Base-by-base conservation (phyloP, 2,113 vertebrate genomes). In the Cottus gobio region DNA sequence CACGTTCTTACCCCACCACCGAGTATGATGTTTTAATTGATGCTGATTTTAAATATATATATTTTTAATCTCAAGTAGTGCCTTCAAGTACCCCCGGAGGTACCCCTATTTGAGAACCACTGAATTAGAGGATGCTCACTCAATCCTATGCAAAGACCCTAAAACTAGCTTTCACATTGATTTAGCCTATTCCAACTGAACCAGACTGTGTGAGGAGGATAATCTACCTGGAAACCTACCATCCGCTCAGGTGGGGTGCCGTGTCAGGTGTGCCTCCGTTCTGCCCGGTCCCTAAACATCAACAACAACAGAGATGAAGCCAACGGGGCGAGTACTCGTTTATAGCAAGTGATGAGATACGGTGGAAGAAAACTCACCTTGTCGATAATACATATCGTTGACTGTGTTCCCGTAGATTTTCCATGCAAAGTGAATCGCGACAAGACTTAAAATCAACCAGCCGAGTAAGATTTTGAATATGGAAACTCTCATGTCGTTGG, bases 401-500 rank as follows among this genome's bases (percentile, higher is more conserved):
- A 99, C 97, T 0, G 95, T 97, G 58, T 94, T 95, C 28, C 97
- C 97, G 90, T 98, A 98, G 73, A 96, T 90, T 30, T 96, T 96
- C 97, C 97, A 99, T 1, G 97, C 96, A 83, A 99, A 96, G 86
- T 97, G 96, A 80, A 98, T 96, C 1, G 96, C 96, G 10, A 97
- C 90, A 0, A 98, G 92, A 89, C 97, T 98, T 71, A 98, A 87
- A 82, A 95, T 78, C 42, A 99, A 91, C 97, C 97, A 99, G 80
- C 96, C 94, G 46, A 97, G 80, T 13, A 99, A 90, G 57, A 97
- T 86, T 89, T 98, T 97, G 88, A 98, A 98, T 87, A 98, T 94
- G 50, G 93, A 94, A 31, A 96, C 97, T 72, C 97, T 95, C 95
- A 97, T 95, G 82, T 99, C 97, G 91, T 97, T 97, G 20, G 95